Base-by-base conservation (phyloP, 2,797 vertebrate genomes). In the Perodicticus potto region DNA sequence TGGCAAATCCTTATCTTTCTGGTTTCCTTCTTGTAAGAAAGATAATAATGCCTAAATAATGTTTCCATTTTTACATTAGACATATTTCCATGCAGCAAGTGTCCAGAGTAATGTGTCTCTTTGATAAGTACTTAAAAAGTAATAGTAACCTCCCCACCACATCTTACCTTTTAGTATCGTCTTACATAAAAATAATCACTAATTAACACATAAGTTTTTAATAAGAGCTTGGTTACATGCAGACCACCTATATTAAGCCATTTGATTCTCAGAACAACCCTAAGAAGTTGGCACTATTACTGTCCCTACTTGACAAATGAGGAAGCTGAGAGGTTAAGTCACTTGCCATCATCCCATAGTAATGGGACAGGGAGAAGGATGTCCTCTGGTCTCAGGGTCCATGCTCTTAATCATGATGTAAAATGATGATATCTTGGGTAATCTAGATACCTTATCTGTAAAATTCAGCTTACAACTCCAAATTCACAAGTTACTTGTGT, bases 321-420 rank as follows among this genome's bases (percentile, higher is more conserved):
- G 27, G 29, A 65, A 65, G 40, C n/a, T 0, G 25, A 61, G 40
- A 37, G 27, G 7, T 34, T 55, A 25, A 53, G 43, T 19, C 20
- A 69, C 9, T 8, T 9, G 13, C n/a, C 4, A 9, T 4, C 2
- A 4, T 20, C 16, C 34, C 65, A 65, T 19, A 80, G 43, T 9
- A 3, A 0, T 3, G 8, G 32, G 7, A 45, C 55, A 85, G 34
- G 81, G 34, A 23, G 34, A 13, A 77, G 55, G 20, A 9, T 27
- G 0, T 14, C 0, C n/a, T 78, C 27, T 27, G 63, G 43, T 13
- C 49, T 6, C 13, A 32, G 11, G 32, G 6, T 34, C 27, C 4
- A 0, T 6, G 27, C 3, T 65, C 53, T 59, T 17, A 45, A 37
- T 61, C 53, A 45, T 29, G 22, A 49, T 2, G 1, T 1, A 29